Evolutionary conservation across 2,797 vertebrate genomes (phyloP).

Genomic region (Cottoperca gobio): DNA sequence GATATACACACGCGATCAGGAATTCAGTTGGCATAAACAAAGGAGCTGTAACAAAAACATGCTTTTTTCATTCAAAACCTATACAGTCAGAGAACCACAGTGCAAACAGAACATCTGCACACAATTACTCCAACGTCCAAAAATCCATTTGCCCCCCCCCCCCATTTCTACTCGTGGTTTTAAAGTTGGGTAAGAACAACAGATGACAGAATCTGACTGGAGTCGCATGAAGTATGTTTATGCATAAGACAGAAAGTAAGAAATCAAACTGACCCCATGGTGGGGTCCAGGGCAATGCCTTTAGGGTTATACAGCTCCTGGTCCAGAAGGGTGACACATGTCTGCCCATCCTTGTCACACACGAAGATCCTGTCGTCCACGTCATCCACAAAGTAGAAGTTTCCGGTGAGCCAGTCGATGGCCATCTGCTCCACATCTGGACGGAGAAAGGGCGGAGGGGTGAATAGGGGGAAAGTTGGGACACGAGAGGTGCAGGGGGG

Average conservation of each 20-base stretch:
- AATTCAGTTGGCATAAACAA: conserved; percentile 62
- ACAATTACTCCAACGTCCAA: conserved; percentile 55
- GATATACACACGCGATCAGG: conserved; percentile 47
- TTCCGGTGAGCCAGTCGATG: conserved; percentile 97
- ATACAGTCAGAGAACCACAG: conserved; percentile 21
- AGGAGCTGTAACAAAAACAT: conserved; percentile 58
- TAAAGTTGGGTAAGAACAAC: conserved; percentile 29
- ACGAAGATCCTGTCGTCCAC: conserved; percentile 97
- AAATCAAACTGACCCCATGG: conserved; percentile 90
- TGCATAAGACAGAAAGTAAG: neutral
- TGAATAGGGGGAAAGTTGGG: conserved; percentile 14
- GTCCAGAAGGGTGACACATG: conserved; percentile 95
- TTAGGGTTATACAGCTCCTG: conserved; percentile 97
- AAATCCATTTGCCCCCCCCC: conserved; percentile 20
- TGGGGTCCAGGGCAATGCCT: conserved; percentile 95
- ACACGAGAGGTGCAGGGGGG: conserved; percentile 1
- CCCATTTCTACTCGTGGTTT: conserved; percentile 36
- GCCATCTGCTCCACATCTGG: conserved; percentile 98
- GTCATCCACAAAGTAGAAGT: conserved; percentile 99
- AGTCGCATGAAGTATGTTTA: conserved; percentile 18
- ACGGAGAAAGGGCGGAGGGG: conserved; percentile 18
- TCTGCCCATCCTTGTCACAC: conserved; percentile 93
- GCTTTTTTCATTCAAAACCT: conserved; percentile 31
- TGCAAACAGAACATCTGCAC: conserved; percentile 62
- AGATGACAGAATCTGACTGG: conserved; percentile 27